phyloP scores from a whole-genome alignment of 2,888 invertebrate genomes.

The Trichopria drosophilae region DNA sequence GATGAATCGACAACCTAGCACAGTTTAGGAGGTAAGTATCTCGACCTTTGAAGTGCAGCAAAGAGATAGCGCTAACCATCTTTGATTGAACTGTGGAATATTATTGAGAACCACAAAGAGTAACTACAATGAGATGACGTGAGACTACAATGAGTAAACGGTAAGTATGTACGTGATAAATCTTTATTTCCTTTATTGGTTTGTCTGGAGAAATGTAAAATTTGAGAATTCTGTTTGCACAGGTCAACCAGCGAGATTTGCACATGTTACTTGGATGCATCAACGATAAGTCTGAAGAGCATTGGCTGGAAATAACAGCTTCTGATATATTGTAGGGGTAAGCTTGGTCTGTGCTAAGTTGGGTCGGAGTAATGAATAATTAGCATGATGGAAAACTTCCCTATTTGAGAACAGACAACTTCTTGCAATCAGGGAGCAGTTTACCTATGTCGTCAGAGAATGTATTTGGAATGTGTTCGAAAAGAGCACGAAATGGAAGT shows the following conservation, averaged over 20 bases:
- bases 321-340: constrained; percentile 3
- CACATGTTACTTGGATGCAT: constrained; percentile 1
- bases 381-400: constrained; percentile 3
- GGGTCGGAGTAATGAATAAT: constrained; percentile 3
- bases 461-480: neutral
- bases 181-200: constrained; percentile 4
- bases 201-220: constrained; percentile 1
- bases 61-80: constrained; percentile 3
- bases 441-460: neutral
- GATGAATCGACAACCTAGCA: constrained; percentile 5
- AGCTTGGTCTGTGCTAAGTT: constrained; percentile 7
- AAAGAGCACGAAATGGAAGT: too few species aligned
- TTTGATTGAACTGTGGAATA: constrained; percentile 5
- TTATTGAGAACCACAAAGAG: constrained; percentile 6
- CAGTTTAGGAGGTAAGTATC: constrained; percentile 4
- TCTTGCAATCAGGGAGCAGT: constrained; percentile 6
- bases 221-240: constrained; percentile 2
- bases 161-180: constrained; percentile 4
- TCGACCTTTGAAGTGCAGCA: constrained; percentile 1
- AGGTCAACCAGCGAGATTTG: constrained; percentile 3
- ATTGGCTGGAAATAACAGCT: constrained; percentile 3
- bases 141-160: constrained; percentile 4
- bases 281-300: neutral
- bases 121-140: too few species aligned
- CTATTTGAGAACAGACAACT: constrained; percentile 1